Evolutionary conservation across 2,888 invertebrate species (phyloP).

Genomic region (Ethmia dodecea): DNA sequence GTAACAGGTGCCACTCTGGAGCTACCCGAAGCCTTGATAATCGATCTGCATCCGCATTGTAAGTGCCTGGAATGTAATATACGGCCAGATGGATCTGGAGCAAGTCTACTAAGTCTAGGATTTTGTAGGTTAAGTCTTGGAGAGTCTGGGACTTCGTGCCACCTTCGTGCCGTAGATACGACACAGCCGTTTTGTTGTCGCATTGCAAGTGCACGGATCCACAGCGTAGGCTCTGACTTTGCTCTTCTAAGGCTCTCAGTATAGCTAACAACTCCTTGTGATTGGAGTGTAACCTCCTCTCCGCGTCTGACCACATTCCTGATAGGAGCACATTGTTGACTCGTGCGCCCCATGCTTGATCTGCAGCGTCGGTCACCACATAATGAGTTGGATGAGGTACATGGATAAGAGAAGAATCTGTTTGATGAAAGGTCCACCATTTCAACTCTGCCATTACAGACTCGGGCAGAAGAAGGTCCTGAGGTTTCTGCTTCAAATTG

Average conservation of each 20-base stretch:
- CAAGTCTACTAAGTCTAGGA: conserved; percentile 9
- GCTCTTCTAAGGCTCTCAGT: conserved; percentile 7
- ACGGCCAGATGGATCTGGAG: conserved; percentile 15
- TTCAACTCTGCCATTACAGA: conserved; percentile 12
- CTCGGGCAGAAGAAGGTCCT: conserved; percentile 8
- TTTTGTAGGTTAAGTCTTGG: background rate
- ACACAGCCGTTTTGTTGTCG: conserved; percentile 21
- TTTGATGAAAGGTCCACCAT: conserved; percentile 16
- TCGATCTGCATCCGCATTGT: conserved; percentile 15
- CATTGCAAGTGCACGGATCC: conserved; percentile 11
- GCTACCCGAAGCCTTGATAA: conserved; percentile 11
- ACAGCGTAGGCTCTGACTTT: conserved; percentile 7
- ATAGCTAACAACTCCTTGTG: conserved; percentile 22
- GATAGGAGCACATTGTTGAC: conserved; percentile 13
- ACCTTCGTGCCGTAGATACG: conserved; percentile 24
- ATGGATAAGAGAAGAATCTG: conserved; percentile 5
- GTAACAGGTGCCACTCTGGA: conserved; percentile 22
- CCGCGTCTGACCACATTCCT: conserved; percentile 13
- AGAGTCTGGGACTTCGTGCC: conserved; percentile 16
- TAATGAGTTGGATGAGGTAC: conserved; percentile 16
- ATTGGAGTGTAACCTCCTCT: conserved; percentile 20
- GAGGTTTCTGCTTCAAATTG: background rate
- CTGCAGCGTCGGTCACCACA: conserved; percentile 16
- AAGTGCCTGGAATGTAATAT: too few relatives aligned
- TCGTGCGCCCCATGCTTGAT: conserved; percentile 19